Evolutionary conservation across 2,888 invertebrate species (phyloP), one percentile per base, ranked within the genome.

Genomic region (Acrobasis repandana): DNA sequence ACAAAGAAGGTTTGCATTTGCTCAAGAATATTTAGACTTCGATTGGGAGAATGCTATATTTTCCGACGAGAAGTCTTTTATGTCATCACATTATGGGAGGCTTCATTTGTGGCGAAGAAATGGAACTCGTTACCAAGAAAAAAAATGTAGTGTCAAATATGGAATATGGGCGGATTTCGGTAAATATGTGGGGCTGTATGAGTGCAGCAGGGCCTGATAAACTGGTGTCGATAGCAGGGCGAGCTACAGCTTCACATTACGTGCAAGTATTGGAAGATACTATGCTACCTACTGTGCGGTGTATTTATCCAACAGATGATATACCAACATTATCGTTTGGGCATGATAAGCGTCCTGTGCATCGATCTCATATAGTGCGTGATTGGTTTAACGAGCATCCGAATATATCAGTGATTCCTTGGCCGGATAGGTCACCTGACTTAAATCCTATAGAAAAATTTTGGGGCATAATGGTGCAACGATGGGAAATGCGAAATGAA

Each of bases 171-270:
- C 50, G 68, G 15, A 67, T 72, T 34, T 67, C 63, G 54, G 46
- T 69, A 20, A 65, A 63, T 4, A 68, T 69, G 61, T 72, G 71
- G 71, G 71, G 71, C 9, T 74, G 69, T 71, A 70, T 75, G 64
- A 67, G 69, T 56, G 60, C 60, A 14, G 63, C 64, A 54, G 70
- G 72, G 14, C 66, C 69, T 9, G 69, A 70, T 9, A 72, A 72
- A 62, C 61, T 74, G 9, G 63, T 67, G 4, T 61, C 66, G 46
- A 61, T 74, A 9, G 56, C 38, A n/a, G 15, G 49, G 33, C 47
- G 58, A 49, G 62, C 62, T 58, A 36, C 60, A 9, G 20, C 14
- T 18, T 18, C 18, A 18, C 11, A n/a, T n/a, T n/a, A n/a, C n/a
- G n/a, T n/a, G n/a, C n/a, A n/a, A n/a, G n/a, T n/a, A n/a, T n/a